phyloP scores from a whole-genome alignment of 2,888 invertebrate genomes.

The Caenorhabditis sp. region DNA sequence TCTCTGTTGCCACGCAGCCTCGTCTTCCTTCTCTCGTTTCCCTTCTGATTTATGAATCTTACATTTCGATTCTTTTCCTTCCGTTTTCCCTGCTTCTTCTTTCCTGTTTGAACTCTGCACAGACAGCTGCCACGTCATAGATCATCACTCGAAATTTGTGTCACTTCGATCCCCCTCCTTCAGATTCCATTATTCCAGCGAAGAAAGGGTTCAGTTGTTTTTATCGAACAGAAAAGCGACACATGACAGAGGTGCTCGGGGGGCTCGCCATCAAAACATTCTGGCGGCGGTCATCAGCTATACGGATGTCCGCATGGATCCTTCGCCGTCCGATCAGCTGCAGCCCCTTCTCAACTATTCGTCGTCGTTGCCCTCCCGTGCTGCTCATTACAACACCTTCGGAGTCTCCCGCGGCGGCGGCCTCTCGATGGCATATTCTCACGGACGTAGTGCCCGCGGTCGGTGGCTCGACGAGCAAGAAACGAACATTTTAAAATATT shows the following conservation, averaged over 20 bases:
- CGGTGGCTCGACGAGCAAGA: constrained; percentile 8
- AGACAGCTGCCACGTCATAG: constrained; percentile 21
- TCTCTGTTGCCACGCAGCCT: constrained; percentile 9
- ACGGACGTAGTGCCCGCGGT: constrained; percentile 14
- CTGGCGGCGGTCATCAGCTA: constrained; percentile 10
- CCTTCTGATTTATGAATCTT: constrained; percentile 21
- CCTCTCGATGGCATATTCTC: constrained; percentile 10
- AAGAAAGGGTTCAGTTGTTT: constrained; percentile 9
- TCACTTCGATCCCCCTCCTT: neutral
- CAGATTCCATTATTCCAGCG: neutral
- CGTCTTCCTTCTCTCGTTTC: neutral
- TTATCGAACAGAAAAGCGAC: constrained; percentile 16
- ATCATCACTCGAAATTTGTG: neutral
- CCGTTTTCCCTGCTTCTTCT: neutral
- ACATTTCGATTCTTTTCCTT: neutral
- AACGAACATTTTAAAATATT: constrained; percentile 30
- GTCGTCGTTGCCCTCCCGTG: constrained; percentile 4
- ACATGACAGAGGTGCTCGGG: constrained; percentile 9
- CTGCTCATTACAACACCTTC: constrained; percentile 10
- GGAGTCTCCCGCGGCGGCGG: neutral
- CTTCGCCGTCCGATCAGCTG: constrained; percentile 5
- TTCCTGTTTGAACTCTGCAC: neutral
- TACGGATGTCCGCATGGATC: constrained; percentile 6
- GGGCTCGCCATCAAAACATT: constrained; percentile 12
- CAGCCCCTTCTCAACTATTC: constrained; percentile 4